Conservation (phyloP, 2,113 vertebrate genomes). For the Neopipo cinnamomea region DNA sequence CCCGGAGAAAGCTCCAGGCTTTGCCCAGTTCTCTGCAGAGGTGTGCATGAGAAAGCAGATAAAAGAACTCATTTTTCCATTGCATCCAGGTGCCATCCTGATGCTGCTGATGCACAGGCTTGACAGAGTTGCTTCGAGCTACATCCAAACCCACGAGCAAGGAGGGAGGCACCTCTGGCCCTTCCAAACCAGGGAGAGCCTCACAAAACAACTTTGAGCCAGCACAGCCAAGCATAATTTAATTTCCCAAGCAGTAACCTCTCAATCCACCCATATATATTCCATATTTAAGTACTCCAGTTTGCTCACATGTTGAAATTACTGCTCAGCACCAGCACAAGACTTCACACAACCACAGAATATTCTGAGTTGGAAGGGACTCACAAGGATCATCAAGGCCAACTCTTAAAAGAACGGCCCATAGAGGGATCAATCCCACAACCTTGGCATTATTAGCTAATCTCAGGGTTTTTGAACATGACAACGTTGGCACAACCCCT, state of each 20-base stretch:
- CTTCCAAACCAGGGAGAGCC: neutral
- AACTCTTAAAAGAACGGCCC: neutral
- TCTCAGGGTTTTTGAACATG: neutral
- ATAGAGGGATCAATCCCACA: neutral
- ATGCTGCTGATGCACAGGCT: neutral
- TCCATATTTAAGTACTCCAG: neutral
- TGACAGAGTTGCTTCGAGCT: neutral
- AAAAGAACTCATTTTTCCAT: neutral
- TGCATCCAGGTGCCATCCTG: neutral
- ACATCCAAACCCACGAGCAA: fast-evolving
- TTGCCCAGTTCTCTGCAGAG: neutral
- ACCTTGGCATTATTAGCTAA: neutral
- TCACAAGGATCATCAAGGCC: neutral
- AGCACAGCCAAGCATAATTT: fast-evolving
- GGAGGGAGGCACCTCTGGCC: neutral
- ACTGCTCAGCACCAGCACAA: neutral
- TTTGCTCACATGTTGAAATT: neutral
- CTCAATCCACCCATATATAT: neutral
- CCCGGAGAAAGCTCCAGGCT: neutral
- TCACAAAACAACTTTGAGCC: neutral
- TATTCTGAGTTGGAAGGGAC: neutral
- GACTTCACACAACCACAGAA: neutral
- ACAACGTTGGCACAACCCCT: neutral
- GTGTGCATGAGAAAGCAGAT: fast-evolving
- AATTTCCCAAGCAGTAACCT: fast-evolving